A percentile compares a stretch with the other conserved stretches of the same genome.
Evolutionary conservation across 2,113 vertebrate genomes (phyloP).

Genomic region (Pseudopipra pipra): DNA sequence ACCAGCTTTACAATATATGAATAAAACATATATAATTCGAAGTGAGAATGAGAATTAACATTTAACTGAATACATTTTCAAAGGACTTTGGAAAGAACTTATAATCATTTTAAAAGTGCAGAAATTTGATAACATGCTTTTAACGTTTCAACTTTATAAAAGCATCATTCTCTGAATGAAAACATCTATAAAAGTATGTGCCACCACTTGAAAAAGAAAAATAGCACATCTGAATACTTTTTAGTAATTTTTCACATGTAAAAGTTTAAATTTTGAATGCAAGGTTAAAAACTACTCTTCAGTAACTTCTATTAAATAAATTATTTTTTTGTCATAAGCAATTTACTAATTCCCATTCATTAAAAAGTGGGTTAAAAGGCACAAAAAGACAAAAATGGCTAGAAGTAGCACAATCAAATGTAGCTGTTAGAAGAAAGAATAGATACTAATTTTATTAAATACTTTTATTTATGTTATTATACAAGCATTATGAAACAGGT

Average conservation of each 20-base stretch:
- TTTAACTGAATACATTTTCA: neutral
- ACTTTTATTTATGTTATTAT: neutral
- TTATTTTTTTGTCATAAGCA: neutral
- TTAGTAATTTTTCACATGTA: neutral
- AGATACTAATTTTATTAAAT: neutral
- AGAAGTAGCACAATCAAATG: neutral
- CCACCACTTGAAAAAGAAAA: neutral
- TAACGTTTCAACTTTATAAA: neutral
- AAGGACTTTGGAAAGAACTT: neutral
- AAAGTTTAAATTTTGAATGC: neutral
- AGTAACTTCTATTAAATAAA: neutral
- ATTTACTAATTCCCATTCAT: neutral
- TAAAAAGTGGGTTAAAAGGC: neutral
- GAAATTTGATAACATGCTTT: neutral
- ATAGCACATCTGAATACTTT: neutral
- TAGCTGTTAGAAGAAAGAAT: neutral
- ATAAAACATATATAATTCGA: neutral
- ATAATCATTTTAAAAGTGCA: neutral
- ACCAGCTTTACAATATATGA: neutral
- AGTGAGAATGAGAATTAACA: neutral
- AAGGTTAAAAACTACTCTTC: neutral
- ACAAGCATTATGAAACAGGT: neutral
- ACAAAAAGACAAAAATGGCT: neutral
- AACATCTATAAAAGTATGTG: neutral
- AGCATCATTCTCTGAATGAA: neutral